These are phyloP conservation scores for Apotomis turbidana DNA, from an alignment of 2,888 invertebrate species.

Conservation along the genomic window DNA sequence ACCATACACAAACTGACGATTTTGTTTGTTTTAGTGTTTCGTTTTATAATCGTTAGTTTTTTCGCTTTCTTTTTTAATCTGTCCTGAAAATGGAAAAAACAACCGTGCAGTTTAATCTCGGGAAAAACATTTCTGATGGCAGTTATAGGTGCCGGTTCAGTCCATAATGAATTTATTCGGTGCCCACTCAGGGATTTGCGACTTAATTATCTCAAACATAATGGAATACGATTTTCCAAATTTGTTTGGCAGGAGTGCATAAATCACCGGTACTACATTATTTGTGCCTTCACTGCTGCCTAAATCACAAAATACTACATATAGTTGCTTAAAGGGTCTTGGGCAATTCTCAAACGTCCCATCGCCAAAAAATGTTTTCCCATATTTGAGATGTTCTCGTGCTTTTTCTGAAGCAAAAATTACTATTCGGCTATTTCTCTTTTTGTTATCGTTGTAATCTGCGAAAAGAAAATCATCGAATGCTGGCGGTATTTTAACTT, in stretches of 20 bases:
- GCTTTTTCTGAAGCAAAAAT: constrained; percentile 33
- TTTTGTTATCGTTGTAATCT: constrained; percentile 34
- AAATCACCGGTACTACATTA: not conserved
- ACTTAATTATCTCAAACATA: constrained; percentile 6
- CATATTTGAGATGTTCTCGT: constrained; percentile 25
- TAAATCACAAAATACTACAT: constrained; percentile 23
- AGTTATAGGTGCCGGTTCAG: constrained; percentile 1
- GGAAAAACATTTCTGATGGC: constrained; percentile 6
- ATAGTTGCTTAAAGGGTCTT: constrained; percentile 28
- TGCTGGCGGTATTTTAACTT: constrained; percentile 23
- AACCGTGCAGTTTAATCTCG: constrained; percentile 4
- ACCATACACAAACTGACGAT: constrained; percentile 18
- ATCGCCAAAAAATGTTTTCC: constrained; percentile 33
- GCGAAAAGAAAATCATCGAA: constrained; percentile 37
- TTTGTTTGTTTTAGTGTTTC: constrained; percentile 17
- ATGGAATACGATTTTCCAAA: too few species aligned
- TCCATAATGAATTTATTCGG: constrained; percentile 7
- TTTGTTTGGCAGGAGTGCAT: too few species aligned
- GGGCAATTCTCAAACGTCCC: constrained; percentile 31
- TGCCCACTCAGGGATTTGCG: constrained; percentile 1
- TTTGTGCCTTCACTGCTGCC: constrained; percentile 20
- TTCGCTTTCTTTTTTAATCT: constrained; percentile 5
- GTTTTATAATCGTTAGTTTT: constrained; percentile 2
- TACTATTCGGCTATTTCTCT: constrained; percentile 30
- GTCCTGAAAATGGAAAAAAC: constrained; percentile 13